These are phyloP conservation scores for Apis florea DNA, from an alignment of 1,140 invertebrate species.

Conservation along the genomic window DNA sequence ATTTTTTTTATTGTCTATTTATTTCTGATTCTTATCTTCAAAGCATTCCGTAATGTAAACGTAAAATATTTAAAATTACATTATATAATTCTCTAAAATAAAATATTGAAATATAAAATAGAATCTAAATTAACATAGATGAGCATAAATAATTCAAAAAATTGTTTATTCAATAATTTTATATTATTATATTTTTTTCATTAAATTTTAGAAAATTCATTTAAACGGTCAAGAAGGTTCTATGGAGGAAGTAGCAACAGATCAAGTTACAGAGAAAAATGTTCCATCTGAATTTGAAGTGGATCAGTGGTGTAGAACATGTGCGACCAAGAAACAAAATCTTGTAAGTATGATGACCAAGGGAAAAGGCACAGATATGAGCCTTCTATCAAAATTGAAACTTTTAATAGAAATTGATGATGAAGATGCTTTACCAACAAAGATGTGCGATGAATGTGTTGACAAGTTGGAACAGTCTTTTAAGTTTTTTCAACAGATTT, in stretches of 20 bases:
- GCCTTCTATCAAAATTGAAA: constrained; percentile 51
- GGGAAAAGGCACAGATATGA: constrained; percentile 38
- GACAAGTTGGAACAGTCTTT: constrained; percentile 54
- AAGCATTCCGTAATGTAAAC: too few relatives aligned
- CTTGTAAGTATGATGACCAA: constrained; percentile 52
- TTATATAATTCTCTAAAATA: too few relatives aligned
- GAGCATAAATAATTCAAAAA: too few relatives aligned
- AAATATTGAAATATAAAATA: not conserved
- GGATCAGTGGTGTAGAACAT: constrained; percentile 54
- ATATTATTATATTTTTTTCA: not conserved
- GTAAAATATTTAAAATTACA: too few relatives aligned
- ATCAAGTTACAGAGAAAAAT: not conserved
- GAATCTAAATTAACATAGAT: not conserved
- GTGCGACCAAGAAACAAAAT: constrained; percentile 50
- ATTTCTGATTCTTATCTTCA: not conserved
- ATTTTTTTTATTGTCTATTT: not conserved
- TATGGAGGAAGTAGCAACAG: not conserved
- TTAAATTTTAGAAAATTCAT: constrained; percentile 29
- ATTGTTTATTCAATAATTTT: not conserved
- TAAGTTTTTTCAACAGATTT: constrained; percentile 59
- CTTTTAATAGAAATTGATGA: constrained; percentile 57
- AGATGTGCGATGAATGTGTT: constrained; percentile 53
- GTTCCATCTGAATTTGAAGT: constrained; percentile 30
- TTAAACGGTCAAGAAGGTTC: constrained; percentile 24
- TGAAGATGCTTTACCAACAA: constrained; percentile 46